phyloP scores from a whole-genome alignment of 2,888 invertebrate genomes.

The Chaetogeoica ovagalla region DNA sequence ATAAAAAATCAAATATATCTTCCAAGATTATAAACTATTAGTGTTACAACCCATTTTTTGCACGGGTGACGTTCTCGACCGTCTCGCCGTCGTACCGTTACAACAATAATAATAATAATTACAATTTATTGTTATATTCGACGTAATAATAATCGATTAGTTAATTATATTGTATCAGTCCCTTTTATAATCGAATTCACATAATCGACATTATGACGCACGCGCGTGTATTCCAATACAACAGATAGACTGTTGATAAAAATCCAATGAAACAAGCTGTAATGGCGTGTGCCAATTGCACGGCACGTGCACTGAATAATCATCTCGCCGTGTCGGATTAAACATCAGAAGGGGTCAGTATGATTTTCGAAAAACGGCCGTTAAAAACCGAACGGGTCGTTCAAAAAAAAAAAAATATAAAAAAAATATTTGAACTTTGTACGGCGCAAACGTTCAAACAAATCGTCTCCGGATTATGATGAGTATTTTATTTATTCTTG shows the following conservation, averaged over 20 bases:
- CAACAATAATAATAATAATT: no score
- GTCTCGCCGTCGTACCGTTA: no score
- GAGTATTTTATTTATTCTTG: constrained; percentile 3
- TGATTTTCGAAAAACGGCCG: background rate
- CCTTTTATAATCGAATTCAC: no score
- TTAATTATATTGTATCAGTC: no score
- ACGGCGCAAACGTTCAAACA: constrained; percentile 7
- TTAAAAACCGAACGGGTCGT: background rate
- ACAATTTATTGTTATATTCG: no score
- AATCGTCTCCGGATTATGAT: background rate
- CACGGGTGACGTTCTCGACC: no score
- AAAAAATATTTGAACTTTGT: background rate
- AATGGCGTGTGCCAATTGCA: constrained; percentile 1
- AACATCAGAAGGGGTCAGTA: background rate
- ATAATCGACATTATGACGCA: no score
- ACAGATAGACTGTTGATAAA: background rate
- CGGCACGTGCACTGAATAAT: background rate
- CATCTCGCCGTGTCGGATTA: background rate
- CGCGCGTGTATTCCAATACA: no score
- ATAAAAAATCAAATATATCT: no score
- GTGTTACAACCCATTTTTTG: no score
- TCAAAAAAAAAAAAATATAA: background rate
- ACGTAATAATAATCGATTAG: no score
- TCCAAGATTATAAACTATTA: no score
- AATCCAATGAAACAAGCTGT: constrained; percentile 1